These are phyloP conservation scores for Resseliella maxima DNA, from an alignment of 2,888 invertebrate genomes.

Conservation along the genomic window DNA sequence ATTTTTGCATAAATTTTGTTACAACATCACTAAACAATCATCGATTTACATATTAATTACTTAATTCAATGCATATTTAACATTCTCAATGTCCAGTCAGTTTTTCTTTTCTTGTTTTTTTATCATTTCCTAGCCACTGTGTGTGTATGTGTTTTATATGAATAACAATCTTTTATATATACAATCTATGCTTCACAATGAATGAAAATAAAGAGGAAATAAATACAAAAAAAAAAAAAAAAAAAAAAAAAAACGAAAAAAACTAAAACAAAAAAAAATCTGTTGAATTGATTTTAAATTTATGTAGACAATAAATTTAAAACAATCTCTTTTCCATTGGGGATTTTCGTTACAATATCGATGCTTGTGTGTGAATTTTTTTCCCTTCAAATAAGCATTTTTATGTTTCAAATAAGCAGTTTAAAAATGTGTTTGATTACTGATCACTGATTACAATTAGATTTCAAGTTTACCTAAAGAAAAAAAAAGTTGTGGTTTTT, in stretches of 20 bases:
- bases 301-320: conserved; percentile 51
- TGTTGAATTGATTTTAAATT: conserved; percentile 29
- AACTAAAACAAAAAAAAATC: background rate
- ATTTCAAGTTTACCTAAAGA: too few species aligned
- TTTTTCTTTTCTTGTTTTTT: background rate
- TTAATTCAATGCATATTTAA: conserved; percentile 10
- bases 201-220: background rate
- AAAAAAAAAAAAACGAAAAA: background rate
- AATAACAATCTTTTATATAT: conserved; percentile 25
- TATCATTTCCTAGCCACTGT: background rate
- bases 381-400: background rate
- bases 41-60: conserved; percentile 40
- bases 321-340: conserved; percentile 21
- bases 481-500: too few species aligned
- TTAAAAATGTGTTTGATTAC: too few species aligned
- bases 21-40: background rate
- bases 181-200: too few species aligned
- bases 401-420: background rate
- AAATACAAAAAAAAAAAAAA: background rate
- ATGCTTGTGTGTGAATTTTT: background rate
- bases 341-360: background rate
- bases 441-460: too few species aligned
- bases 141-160: background rate
- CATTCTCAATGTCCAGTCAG: conserved; percentile 7
- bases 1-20: background rate